These are phyloP conservation scores for Pteria penguin DNA, from an alignment of 2,888 invertebrate genomes.

Conservation along the genomic window DNA sequence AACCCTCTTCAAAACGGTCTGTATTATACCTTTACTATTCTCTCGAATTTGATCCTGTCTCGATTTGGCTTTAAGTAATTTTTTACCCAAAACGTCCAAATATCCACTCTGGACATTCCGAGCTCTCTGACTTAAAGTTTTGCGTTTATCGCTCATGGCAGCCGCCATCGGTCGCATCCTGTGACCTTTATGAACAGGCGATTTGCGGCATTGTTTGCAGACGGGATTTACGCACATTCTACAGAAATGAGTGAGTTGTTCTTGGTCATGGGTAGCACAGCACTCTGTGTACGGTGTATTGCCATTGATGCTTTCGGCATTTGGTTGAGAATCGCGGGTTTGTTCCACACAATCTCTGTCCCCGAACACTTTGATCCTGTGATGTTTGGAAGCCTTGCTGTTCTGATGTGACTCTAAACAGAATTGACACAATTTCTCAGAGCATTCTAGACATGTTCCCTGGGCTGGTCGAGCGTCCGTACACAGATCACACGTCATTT, in stretches of 20 bases:
- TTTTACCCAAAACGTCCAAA: conserved; percentile 16
- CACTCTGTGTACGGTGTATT: neutral
- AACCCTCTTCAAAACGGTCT: conserved; percentile 5
- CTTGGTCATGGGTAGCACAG: conserved; percentile 19
- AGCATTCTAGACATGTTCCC: conserved; percentile 13
- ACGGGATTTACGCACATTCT: conserved; percentile 31
- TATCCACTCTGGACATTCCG: conserved; percentile 11
- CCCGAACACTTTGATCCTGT: neutral
- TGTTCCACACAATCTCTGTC: neutral
- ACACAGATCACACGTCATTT: conserved; percentile 17
- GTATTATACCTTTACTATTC: conserved; percentile 19
- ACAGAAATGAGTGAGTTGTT: conserved; percentile 30
- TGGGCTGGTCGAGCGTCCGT: conserved; percentile 9
- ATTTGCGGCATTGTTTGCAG: conserved; percentile 32
- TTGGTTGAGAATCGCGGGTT: neutral
- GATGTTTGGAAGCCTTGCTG: conserved; percentile 29
- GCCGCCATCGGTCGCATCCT: conserved; percentile 25
- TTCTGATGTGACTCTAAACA: conserved; percentile 20
- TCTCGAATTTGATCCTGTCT: conserved; percentile 11
- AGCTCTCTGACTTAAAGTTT: conserved; percentile 1
- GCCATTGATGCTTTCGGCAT: conserved; percentile 28
- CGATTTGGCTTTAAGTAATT: conserved; percentile 9
- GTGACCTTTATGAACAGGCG: conserved; percentile 31
- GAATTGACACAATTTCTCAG: conserved; percentile 20
- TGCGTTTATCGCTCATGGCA: conserved; percentile 20